These are phyloP conservation scores for Athalia cordata DNA, from an alignment of 2,888 invertebrate species.

Conservation along the genomic window DNA sequence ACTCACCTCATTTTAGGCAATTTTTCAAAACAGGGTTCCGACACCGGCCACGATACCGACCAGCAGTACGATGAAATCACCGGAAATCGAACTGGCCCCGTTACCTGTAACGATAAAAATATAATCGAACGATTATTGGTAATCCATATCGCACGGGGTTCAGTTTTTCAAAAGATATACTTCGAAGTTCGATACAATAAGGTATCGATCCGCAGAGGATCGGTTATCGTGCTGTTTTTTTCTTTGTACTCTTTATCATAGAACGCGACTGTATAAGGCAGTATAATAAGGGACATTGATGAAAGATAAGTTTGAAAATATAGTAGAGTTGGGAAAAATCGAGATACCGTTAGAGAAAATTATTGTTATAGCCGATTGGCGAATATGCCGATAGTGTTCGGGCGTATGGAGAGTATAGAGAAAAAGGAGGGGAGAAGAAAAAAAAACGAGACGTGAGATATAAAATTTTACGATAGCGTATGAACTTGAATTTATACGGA, in stretches of 20 bases:
- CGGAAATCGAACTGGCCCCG: conserved; percentile 52
- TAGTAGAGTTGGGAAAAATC: too few relatives aligned
- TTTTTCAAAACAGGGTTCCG: conserved; percentile 18
- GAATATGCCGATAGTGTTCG: too few relatives aligned
- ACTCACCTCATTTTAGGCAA: conserved; percentile 13
- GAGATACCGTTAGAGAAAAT: too few relatives aligned
- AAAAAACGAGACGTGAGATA: conserved; percentile 15
- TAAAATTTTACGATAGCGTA: conserved; percentile 48
- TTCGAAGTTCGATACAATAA: neutral
- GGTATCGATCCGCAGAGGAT: neutral
- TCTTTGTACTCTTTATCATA: too few relatives aligned
- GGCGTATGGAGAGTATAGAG: neutral
- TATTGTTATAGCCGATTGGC: too few relatives aligned
- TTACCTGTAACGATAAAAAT: conserved; percentile 55
- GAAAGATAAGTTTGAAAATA: too few relatives aligned
- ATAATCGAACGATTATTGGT: neutral
- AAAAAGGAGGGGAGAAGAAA: neutral
- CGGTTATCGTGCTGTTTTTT: too few relatives aligned
- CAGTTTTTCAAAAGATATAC: neutral
- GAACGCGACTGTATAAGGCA: too few relatives aligned
- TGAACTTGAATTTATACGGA: conserved; percentile 46
- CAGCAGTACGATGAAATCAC: conserved; percentile 52
- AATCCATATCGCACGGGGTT: neutral
- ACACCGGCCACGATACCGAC: neutral
- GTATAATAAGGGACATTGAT: too few relatives aligned